Percentiles rank a stretch among this genome's conserved stretches.
Conservation (phyloP, 2,797 vertebrate species). For the Channa striata region DNA sequence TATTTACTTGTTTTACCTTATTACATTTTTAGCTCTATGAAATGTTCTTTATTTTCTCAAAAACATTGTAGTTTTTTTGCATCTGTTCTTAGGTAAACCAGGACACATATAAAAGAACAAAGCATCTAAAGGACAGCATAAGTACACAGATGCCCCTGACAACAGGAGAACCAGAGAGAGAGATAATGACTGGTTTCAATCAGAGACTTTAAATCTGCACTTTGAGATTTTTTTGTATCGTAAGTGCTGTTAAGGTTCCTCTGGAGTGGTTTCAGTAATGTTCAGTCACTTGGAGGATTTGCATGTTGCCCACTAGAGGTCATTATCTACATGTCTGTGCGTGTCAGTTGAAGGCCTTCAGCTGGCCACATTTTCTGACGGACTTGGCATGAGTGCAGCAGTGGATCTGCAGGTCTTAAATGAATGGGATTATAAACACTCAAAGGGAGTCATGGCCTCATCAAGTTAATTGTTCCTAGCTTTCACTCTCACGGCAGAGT, state of each 20-base stretch:
- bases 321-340: slow-evolving; percentile 31
- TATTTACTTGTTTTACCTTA: no score
- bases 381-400: background rate
- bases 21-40: no score
- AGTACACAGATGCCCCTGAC: no score
- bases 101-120: no score
- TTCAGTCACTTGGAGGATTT: background rate
- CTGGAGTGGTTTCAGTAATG: background rate
- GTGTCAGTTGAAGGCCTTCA: background rate
- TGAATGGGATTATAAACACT: slow-evolving; percentile 25
- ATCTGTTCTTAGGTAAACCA: no score
- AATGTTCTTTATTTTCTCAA: no score
- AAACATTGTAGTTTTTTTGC: no score
- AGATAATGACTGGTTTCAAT: no score
- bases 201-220: no score
- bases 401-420: slow-evolving; percentile 17
- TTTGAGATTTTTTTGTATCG: no score
- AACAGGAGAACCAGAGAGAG: no score
- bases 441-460: slow-evolving; percentile 5
- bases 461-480: background rate
- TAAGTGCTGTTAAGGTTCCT: background rate
- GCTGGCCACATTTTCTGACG: background rate
- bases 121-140: no score
- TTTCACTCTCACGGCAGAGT: background rate
- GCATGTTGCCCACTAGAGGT: slow-evolving; percentile 64